Percentiles rank a stretch among this genome's conserved stretches.
Conservation (phyloP, 53 echinoderm and acorn worm species). For the Hippasteria phrygiana region DNA sequence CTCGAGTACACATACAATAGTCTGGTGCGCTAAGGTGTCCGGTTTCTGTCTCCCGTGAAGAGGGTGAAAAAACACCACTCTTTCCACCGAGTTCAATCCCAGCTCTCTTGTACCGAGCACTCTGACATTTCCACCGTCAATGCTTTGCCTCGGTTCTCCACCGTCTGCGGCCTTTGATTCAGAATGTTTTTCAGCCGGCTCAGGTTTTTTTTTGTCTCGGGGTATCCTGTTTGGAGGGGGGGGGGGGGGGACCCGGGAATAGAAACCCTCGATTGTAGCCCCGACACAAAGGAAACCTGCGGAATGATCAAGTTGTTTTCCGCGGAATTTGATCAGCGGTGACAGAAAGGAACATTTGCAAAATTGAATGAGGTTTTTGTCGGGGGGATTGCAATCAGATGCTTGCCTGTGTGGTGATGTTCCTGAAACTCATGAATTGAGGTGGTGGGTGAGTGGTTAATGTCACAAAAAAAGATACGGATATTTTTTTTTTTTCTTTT, state of each 20-base stretch:
- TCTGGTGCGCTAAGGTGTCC: background rate
- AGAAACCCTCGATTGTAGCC: background rate
- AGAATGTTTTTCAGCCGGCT: background rate
- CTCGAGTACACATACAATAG: background rate
- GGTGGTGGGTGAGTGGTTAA: too few species aligned
- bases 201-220: background rate
- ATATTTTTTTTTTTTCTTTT: too few species aligned
- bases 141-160: background rate
- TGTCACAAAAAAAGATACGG: too few species aligned
- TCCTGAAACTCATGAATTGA: too few species aligned
- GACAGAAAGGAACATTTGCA: background rate
- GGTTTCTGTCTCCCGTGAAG: background rate
- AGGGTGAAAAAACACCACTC: background rate
- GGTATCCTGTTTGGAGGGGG: background rate
- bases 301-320: background rate
- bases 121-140: constrained; percentile 18
- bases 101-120: constrained; percentile 24
- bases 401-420: too few species aligned
- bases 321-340: background rate
- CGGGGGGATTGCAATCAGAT: background rate
- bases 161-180: background rate
- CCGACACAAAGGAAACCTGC: background rate
- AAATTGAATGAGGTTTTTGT: background rate
- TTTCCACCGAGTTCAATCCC: background rate
- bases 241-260: background rate